Conservation (phyloP, 2,113 vertebrate genomes). For the Pagrus major region DNA sequence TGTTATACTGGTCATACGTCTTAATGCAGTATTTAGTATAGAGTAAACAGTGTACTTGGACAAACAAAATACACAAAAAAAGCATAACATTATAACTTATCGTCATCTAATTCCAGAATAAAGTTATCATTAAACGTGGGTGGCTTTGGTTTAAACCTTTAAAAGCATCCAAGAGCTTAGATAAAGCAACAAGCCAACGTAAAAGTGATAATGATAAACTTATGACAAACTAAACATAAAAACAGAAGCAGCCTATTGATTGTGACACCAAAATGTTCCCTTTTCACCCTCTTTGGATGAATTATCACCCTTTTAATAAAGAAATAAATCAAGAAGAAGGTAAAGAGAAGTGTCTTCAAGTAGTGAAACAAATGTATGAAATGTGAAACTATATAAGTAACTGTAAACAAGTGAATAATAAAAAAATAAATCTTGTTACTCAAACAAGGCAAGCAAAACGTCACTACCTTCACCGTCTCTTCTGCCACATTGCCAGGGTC, state of each 20-base stretch:
- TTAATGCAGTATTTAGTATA: constrained; percentile 20
- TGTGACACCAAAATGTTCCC: constrained; percentile 63
- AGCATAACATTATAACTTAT: constrained; percentile 18
- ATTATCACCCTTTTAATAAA: constrained; percentile 37
- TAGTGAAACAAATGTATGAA: constrained; percentile 40
- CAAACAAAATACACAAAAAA: constrained; percentile 1
- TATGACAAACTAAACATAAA: constrained; percentile 47
- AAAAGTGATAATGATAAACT: constrained; percentile 39
- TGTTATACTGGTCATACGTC: constrained; percentile 28
- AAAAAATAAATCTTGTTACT: constrained; percentile 73
- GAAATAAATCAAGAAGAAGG: constrained; percentile 12
- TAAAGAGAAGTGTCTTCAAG: constrained; percentile 41
- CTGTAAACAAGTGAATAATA: constrained; percentile 39
- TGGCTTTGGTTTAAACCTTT: constrained; percentile 42
- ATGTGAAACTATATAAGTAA: constrained; percentile 10
- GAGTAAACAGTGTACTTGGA: constrained; percentile 14
- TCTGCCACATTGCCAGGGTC: constrained; percentile 76
- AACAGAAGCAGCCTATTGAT: constrained; percentile 76
- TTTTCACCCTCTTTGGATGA: constrained; percentile 43
- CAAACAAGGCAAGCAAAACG: constrained; percentile 81
- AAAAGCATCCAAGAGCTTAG: constrained; percentile 31
- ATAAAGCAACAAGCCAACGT: constrained; percentile 42
- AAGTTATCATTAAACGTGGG: constrained; percentile 25
- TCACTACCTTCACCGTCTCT: constrained; percentile 82
- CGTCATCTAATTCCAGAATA: constrained; percentile 12